Evolutionary conservation across 2,888 invertebrate species (phyloP), one percentile per base, ranked within the genome.

Genomic region (Drosophila anomalata): DNA sequence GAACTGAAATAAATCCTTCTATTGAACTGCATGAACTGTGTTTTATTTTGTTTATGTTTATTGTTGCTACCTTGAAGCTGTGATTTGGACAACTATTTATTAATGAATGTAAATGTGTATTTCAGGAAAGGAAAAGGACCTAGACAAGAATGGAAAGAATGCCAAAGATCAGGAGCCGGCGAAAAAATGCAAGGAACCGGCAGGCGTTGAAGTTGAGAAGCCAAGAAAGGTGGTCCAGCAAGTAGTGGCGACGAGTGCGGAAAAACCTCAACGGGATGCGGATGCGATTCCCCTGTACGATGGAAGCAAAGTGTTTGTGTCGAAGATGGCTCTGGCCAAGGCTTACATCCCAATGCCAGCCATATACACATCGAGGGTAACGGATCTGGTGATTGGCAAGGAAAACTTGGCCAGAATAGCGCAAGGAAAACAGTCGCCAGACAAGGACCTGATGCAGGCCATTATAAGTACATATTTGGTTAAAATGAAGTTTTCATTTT

Each of bases 311-410:
- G 90, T 92, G 12, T 90, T 88, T 56, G 90, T 92, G 2, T 88
- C 89, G 0, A 91, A 91, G 71, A 58, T 72, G 5, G 90, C 90
- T 54, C 77, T 92, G 51, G 79, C 90, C 17, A 84, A 88, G 58
- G 91, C 91, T 0, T 89, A 89, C 56, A 89, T 90, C 33, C 86
- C 88, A 9, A 89, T 90, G 70, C 88, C 92, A 14, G 83, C 89
- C 14, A 84, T 91, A 20, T 92, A 92, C 51, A 90, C 91, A 3
- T 90, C 89, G 0, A 89, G 91, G 6, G 73, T 92, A 0, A 86
- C 89, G 51, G 90, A 91, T 57, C 77, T 92, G 51, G 87, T 92
- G 5, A 90, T 92, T 81, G 91, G 91, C 20, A 78, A 86, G 51
- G 87, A 88, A 8, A 69, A 74, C 31, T 51, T 90, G 14, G 79